Evolutionary conservation across 2,797 vertebrate genomes (phyloP).

Genomic region (Euthynnus affinis): DNA sequence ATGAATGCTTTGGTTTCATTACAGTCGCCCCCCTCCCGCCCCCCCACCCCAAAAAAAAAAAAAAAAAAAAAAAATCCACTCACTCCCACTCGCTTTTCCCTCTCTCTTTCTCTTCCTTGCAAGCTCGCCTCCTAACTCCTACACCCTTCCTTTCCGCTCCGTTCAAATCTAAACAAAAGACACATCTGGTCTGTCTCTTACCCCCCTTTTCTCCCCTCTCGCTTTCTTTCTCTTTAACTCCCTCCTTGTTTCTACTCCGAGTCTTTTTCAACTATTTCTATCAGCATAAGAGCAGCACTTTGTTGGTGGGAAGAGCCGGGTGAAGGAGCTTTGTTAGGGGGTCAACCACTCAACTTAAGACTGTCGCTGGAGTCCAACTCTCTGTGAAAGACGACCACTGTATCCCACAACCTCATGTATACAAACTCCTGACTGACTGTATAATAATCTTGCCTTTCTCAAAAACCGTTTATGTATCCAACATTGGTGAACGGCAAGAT

Average conservation of each 20-base stretch:
- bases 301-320: conserved; percentile 69
- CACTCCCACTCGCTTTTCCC: conserved; percentile 73
- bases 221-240: conserved; percentile 76
- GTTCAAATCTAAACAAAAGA: conserved; percentile 90
- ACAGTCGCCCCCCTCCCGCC: too few relatives aligned
- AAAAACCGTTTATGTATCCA: conserved; percentile 14
- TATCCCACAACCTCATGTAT: conserved; percentile 56
- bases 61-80: conserved; percentile 47
- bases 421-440: conserved; percentile 57
- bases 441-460: conserved; percentile 44
- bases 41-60: conserved; percentile 50
- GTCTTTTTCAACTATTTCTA: conserved; percentile 75
- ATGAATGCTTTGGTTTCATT: conserved; percentile 85
- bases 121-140: conserved; percentile 78
- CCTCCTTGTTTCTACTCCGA: conserved; percentile 67
- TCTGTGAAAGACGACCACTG: conserved; percentile 45
- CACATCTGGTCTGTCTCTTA: conserved; percentile 89
- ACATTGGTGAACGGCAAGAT: conserved; percentile 8
- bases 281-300: conserved; percentile 70
- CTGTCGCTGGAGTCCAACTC: conserved; percentile 44
- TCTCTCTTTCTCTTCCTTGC: conserved; percentile 69
- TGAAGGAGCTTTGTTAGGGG: conserved; percentile 69
- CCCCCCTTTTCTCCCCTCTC: conserved; percentile 72
- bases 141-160: conserved; percentile 87
- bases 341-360: conserved; percentile 71